Evolutionary conservation across 2,113 vertebrate species (phyloP).

Genomic region (Leptobrachium leishanense): DNA sequence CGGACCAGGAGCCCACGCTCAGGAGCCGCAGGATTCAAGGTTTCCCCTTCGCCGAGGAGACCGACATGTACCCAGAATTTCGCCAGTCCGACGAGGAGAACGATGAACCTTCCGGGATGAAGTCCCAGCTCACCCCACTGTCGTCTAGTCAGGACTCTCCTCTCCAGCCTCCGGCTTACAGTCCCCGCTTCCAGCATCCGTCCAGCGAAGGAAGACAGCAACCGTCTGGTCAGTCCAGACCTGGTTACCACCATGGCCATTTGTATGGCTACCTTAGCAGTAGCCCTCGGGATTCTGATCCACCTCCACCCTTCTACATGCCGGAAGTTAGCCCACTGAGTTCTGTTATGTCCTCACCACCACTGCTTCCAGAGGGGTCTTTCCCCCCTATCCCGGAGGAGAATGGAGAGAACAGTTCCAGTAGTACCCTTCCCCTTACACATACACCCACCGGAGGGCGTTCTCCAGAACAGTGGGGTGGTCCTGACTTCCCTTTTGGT

Average conservation of each 20-base stretch:
- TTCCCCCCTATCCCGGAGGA: conserved; percentile 94
- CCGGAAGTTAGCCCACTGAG: conserved; percentile 95
- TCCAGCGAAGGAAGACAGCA: conserved; percentile 88
- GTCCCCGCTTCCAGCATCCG: conserved; percentile 88
- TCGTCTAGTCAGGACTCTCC: conserved; percentile 98
- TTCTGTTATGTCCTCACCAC: conserved; percentile 93
- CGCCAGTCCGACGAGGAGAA: conserved; percentile 98
- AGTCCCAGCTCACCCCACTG: conserved; percentile 91
- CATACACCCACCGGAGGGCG: conserved; percentile 90
- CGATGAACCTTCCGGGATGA: conserved; percentile 87
- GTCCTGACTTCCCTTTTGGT: conserved; percentile 87
- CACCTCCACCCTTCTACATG: conserved; percentile 92
- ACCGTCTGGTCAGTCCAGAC: conserved; percentile 88
- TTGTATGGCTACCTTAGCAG: conserved; percentile 97
- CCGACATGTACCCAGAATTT: conserved; percentile 98
- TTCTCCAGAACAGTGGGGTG: conserved; percentile 92
- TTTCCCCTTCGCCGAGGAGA: conserved; percentile 97
- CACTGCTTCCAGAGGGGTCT: conserved; percentile 82
- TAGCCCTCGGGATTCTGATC: conserved; percentile 86
- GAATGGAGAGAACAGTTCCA: conserved; percentile 87
- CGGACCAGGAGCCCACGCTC: conserved; percentile 78
- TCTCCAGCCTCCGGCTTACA: conserved; percentile 96
- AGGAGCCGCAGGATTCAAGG: conserved; percentile 90
- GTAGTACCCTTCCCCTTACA: conserved; percentile 89
- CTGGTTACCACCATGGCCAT: conserved; percentile 88